phyloP scores from a whole-genome alignment of 2,113 vertebrate genomes.

The Actenoides hombroni region DNA sequence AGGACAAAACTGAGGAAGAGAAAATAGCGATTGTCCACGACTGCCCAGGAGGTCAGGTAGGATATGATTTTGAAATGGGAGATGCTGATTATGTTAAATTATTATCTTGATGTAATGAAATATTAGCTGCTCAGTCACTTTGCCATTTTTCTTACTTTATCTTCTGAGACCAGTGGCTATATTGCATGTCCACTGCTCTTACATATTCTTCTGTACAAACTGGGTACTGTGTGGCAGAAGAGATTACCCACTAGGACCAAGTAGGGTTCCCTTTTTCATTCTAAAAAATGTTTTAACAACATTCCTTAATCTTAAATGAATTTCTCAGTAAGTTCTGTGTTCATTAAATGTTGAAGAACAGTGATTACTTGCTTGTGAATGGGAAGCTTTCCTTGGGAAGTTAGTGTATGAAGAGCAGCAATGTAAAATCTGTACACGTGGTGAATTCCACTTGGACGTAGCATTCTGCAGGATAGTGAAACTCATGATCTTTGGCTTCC shows the following conservation, averaged over 20 bases:
- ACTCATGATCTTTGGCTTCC: neutral
- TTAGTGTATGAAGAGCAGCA: neutral
- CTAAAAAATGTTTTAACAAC: neutral
- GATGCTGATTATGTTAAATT: neutral
- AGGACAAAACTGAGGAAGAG: neutral
- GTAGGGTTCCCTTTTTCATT: neutral
- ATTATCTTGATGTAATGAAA: neutral
- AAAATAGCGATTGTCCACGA: neutral
- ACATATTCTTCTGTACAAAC: neutral
- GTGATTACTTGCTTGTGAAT: neutral
- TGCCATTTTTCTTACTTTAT: neutral
- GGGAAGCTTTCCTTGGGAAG: neutral
- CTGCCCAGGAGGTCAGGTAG: neutral
- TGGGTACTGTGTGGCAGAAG: neutral
- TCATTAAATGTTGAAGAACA: neutral
- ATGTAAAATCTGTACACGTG: neutral
- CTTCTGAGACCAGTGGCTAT: neutral
- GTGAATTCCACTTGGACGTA: neutral
- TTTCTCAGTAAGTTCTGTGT: neutral
- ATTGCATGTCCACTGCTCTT: neutral
- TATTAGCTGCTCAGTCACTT: neutral
- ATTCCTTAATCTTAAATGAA: neutral
- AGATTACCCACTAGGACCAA: neutral
- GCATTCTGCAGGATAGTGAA: neutral
- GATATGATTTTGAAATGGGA: neutral